phyloP scores from a whole-genome alignment of 1,140 invertebrate species.

The Tetramorium parvispinum region DNA sequence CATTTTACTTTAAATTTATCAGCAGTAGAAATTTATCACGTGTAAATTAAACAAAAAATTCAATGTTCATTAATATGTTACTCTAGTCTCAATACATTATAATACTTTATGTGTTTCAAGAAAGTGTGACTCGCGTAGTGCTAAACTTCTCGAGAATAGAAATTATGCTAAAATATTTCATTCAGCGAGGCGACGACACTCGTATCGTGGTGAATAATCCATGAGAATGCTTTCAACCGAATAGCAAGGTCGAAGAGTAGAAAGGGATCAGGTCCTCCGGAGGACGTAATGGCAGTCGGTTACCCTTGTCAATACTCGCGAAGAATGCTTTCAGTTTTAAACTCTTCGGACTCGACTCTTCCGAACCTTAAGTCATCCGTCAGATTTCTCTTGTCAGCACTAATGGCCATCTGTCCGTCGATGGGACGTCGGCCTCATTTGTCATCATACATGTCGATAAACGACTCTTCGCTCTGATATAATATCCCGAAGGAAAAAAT shows the following conservation, averaged over 20 bases:
- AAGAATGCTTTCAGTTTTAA: constrained; percentile 77
- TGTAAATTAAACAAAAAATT: background rate
- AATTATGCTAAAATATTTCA: constrained; percentile 56
- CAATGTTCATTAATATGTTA: background rate
- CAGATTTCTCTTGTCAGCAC: constrained; percentile 54
- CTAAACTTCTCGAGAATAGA: constrained; percentile 27
- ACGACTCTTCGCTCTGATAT: constrained; percentile 33
- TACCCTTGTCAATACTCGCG: constrained; percentile 74
- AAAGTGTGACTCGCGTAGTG: background rate
- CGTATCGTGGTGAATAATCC: constrained; percentile 70
- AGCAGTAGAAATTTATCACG: background rate
- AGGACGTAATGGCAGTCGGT: constrained; percentile 60
- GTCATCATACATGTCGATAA: constrained; percentile 64
- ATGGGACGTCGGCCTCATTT: constrained; percentile 44
- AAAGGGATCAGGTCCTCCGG: constrained; percentile 44
- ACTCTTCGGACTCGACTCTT: constrained; percentile 32
- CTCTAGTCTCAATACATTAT: background rate
- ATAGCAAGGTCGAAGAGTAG: constrained; percentile 29
- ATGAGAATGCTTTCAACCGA: constrained; percentile 71
- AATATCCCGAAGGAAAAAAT: constrained; percentile 18
- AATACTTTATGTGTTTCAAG: background rate
- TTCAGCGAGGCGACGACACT: constrained; percentile 55
- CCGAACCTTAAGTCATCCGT: constrained; percentile 40
- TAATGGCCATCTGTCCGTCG: constrained; percentile 64
- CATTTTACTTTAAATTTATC: background rate